These are phyloP conservation scores for Trochalopteron elliotii DNA, from an alignment of 2,113 vertebrate species.

Conservation along the genomic window DNA sequence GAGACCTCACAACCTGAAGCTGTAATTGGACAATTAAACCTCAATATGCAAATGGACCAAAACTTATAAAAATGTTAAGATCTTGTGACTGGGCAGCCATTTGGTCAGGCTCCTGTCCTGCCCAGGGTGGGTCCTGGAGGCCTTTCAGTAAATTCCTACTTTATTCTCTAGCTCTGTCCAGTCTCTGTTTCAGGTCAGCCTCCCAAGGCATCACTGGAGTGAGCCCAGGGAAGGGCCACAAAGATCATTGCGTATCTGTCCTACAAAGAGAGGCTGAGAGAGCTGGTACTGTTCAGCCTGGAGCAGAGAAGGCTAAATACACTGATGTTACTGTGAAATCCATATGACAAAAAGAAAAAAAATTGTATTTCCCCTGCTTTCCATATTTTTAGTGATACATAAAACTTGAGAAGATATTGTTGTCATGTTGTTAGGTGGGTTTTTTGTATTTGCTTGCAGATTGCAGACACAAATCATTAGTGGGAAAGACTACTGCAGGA, in stretches of 20 bases:
- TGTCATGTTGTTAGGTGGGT: background rate
- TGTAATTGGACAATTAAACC: no score
- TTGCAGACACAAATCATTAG: background rate
- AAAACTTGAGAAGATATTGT: background rate
- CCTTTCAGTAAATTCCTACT: no score
- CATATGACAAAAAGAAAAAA: no score
- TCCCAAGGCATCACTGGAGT: no score
- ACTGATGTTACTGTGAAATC: background rate
- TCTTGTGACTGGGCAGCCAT: no score
- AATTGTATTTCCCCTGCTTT: background rate
- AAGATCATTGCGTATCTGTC: background rate
- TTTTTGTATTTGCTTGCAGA: background rate
- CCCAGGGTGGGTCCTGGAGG: no score
- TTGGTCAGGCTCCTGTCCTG: no score
- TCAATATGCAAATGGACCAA: no score
- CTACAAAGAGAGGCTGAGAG: accelerated
- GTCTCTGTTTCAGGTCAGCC: no score
- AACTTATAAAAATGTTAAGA: no score
- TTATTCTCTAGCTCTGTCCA: no score
- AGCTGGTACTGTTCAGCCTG: background rate
- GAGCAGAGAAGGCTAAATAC: background rate
- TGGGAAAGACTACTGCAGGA: background rate
- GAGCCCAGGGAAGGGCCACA: background rate
- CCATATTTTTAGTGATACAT: background rate
- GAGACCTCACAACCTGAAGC: no score